Conservation (phyloP, 2,888 invertebrate genomes). For the Polyploca ridens region DNA sequence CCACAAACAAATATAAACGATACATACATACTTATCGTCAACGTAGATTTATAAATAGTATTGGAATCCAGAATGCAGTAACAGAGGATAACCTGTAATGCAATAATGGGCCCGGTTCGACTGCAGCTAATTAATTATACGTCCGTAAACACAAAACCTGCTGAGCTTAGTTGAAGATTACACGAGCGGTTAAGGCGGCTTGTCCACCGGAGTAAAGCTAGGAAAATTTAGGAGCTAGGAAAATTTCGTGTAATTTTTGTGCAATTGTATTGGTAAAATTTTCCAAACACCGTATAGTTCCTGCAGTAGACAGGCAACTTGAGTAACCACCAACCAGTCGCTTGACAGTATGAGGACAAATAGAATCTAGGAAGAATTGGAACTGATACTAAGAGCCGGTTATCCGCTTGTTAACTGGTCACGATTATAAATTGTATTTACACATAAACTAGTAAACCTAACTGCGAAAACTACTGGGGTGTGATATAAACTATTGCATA, state of each 20-base stretch:
- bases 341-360: conserved; percentile 32
- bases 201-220: too few relatives aligned
- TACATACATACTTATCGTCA: neutral
- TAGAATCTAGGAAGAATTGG: conserved; percentile 9
- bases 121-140: conserved; percentile 27
- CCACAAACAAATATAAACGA: neutral
- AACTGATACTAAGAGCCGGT: conserved; percentile 1
- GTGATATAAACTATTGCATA: neutral
- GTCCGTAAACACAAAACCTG: conserved; percentile 28
- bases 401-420: neutral
- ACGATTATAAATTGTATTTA: neutral
- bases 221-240: too few relatives aligned
- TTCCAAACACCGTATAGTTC: too few relatives aligned
- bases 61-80: conserved; percentile 17
- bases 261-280: too few relatives aligned
- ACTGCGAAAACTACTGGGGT: neutral
- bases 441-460: neutral
- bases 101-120: conserved; percentile 22
- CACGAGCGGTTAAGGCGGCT: neutral
- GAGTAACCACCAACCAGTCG: neutral
- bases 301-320: too few relatives aligned
- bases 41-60: conserved; percentile 9
- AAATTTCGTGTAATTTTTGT: too few relatives aligned
- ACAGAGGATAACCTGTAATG: conserved; percentile 24
- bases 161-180: conserved; percentile 23